Evolutionary conservation across 2,797 vertebrate genomes (phyloP).

Genomic region (Eremophila alpestris): DNA sequence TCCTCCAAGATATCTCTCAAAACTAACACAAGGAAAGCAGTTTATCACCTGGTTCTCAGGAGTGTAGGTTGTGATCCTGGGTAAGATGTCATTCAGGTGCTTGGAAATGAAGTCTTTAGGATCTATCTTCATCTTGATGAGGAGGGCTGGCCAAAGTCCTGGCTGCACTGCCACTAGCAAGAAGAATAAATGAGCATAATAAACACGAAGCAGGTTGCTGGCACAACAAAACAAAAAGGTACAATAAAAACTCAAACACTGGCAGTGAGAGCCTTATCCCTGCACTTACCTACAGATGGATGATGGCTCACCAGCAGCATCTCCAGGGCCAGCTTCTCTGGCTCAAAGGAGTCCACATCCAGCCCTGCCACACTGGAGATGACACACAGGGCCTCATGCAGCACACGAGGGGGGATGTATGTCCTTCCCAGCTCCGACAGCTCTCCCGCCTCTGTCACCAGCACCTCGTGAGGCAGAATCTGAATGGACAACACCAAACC

Average conservation of each 20-base stretch:
- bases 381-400: slow-evolving; percentile 85
- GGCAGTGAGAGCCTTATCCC: background rate
- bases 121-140: slow-evolving; percentile 89
- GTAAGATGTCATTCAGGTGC: slow-evolving; percentile 86
- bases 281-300: slow-evolving; percentile 87
- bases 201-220: background rate
- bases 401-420: slow-evolving; percentile 84
- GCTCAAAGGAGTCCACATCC: slow-evolving; percentile 80
- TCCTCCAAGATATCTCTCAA: background rate
- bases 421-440: slow-evolving; percentile 84
- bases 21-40: background rate
- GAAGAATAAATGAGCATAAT: background rate
- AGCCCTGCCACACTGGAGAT: slow-evolving; percentile 85
- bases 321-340: slow-evolving; percentile 87
- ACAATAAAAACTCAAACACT: background rate
- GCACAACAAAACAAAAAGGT: background rate
- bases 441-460: slow-evolving; percentile 87
- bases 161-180: slow-evolving; percentile 80
- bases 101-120: slow-evolving; percentile 86
- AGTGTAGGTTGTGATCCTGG: slow-evolving; percentile 81
- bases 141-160: slow-evolving; percentile 87
- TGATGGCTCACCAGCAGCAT: slow-evolving; percentile 89
- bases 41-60: slow-evolving; percentile 83
- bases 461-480: slow-evolving; percentile 85
- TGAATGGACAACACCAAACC: slow-evolving; percentile 51